Base-by-base conservation (phyloP, 1,140 invertebrate species). In the Stegodyphus mimosarum region DNA sequence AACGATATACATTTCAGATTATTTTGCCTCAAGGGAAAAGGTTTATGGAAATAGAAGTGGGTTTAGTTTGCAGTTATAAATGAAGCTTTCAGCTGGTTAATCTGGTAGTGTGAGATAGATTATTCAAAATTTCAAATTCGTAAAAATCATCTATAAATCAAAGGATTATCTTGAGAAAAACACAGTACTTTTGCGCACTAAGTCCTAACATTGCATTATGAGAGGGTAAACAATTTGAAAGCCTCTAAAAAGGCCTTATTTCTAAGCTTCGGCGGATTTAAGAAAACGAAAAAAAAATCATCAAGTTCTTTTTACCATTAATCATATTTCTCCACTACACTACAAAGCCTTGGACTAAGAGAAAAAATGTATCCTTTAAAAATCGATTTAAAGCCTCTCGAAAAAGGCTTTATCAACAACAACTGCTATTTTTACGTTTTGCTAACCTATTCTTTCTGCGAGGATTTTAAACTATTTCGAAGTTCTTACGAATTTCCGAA, bases 391-490 rank as follows among this genome's bases (percentile, higher is more conserved):
- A 72, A 9, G 49, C 49, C 49, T 72, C 49, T 72, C 49, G 33
- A 33, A 33, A 74, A 60, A 74, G 48, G 53, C 51, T 48, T 50
- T 17, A 18, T 55, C 33, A 53, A 48, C 52, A 74, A 55, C 72
- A 55, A 60, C 72, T 74, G 55, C 18, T 74, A 55, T 74, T 74
- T 53, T 74, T 55, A n/a, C 53, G 33, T 18, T 74, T 74, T 74
- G n/a, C 18, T 63, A 55, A 33, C 33, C 33, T 33, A 33, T 74
- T 33, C 13, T 6, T 17, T 10, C 50, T 0, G 13, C 33, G 17
- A 17, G 51, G 72, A 18, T 74, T 74, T 55, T 60, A 74, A 74
- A 74, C 72, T 74, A 74, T 74, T 53, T 52, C 17, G 11, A 74
- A 74, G 72, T 74, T 74, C 51, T 33, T 17, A 52, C 53, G 53